Evolutionary conservation across 2,888 invertebrate genomes (phyloP).

Genomic region (Ennomos quercinarius): DNA sequence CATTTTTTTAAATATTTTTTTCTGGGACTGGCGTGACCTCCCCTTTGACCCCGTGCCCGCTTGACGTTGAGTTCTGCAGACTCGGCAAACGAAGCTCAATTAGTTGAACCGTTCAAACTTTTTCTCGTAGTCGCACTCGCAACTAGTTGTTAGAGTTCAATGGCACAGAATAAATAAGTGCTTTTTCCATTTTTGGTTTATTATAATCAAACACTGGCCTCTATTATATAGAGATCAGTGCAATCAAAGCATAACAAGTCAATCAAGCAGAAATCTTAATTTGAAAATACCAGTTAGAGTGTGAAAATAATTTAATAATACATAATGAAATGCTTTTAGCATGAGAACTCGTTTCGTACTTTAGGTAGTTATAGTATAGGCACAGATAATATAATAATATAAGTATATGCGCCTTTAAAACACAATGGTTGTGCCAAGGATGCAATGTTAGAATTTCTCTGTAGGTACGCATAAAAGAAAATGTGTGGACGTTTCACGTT

Average conservation of each 20-base stretch:
- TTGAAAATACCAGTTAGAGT: constrained; percentile 12
- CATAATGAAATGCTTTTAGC: constrained; percentile 30
- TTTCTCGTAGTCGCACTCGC: too few species aligned
- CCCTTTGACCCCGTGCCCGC: too few species aligned
- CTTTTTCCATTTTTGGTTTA: neutral
- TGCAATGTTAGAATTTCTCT: constrained; percentile 18
- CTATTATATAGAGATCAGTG: too few species aligned
- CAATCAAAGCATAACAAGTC: neutral
- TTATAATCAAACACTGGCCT: too few species aligned
- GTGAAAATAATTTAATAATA: constrained; percentile 27
- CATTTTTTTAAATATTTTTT: too few species aligned
- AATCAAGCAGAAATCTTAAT: constrained; percentile 17
- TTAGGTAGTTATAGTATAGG: constrained; percentile 18
- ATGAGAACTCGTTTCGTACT: constrained; percentile 23
- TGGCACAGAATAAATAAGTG: neutral
- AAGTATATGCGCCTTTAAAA: constrained; percentile 27
- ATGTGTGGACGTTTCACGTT: too few species aligned
- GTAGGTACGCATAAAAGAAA: neutral
- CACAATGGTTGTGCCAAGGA: constrained; percentile 38
- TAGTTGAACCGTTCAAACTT: too few species aligned
- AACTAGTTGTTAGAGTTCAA: too few species aligned
- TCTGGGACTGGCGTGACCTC: too few species aligned
- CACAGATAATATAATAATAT: too few species aligned
- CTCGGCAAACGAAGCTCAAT: too few species aligned
- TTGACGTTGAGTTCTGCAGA: too few species aligned